Evolutionary conservation across 2,113 vertebrate species (phyloP).

Genomic region (Phaethornis superciliosus): DNA sequence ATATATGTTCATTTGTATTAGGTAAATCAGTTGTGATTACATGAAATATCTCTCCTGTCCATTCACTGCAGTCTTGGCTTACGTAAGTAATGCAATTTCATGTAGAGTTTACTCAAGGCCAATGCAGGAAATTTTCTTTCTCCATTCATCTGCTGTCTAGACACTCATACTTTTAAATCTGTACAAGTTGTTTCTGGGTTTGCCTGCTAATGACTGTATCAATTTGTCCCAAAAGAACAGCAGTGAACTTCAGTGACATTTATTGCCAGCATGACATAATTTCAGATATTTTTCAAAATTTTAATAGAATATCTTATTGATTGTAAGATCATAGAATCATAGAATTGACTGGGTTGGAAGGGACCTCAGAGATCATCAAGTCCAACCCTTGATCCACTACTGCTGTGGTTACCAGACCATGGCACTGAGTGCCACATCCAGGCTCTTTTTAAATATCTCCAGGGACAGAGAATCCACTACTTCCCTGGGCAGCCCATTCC

Average conservation of each 20-base stretch:
- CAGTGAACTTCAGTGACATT: background rate
- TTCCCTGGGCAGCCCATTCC: too few species aligned
- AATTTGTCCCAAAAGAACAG: background rate
- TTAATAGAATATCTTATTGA: background rate
- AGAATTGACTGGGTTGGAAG: too few species aligned
- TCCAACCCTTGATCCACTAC: too few species aligned
- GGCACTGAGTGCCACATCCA: too few species aligned
- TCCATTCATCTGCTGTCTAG: slow-evolving; percentile 64
- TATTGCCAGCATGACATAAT: background rate
- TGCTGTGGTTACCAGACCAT: too few species aligned
- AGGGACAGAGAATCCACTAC: too few species aligned
- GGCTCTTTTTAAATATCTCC: too few species aligned
- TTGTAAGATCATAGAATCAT: too few species aligned
- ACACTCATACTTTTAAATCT: slow-evolving; percentile 49
- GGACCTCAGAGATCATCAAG: too few species aligned
- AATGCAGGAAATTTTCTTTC: slow-evolving; percentile 10
- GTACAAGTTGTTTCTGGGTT: slow-evolving; percentile 47
- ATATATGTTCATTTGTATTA: background rate
- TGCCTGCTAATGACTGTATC: background rate
- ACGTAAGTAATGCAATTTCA: background rate
- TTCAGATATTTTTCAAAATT: slow-evolving; percentile 16
- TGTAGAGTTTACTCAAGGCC: slow-evolving; percentile 24
- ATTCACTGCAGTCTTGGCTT: background rate
- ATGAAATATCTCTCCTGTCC: background rate
- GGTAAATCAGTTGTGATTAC: background rate